Conservation (phyloP, 2,888 invertebrate species). For the Agapostemon virescens region DNA sequence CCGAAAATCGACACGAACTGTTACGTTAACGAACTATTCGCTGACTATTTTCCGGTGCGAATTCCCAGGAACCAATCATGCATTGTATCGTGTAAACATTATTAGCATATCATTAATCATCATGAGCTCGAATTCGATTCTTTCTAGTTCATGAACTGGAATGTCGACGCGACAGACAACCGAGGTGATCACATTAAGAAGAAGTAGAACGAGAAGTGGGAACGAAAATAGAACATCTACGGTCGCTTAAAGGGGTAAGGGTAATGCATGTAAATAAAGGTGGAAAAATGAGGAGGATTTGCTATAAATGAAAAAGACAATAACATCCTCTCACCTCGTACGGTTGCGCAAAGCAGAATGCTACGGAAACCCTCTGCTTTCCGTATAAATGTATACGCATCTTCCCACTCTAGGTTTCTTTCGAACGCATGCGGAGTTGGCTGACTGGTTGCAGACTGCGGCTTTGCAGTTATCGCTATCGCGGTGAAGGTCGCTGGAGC, state of each 20-base stretch:
- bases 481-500: neutral
- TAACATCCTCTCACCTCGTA: conserved; percentile 1
- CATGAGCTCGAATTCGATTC: neutral
- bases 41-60: too few species aligned
- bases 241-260: neutral
- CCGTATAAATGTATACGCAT: neutral
- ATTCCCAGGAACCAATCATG: neutral
- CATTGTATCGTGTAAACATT: neutral
- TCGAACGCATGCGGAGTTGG: conserved; percentile 12
- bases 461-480: neutral
- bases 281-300: neutral
- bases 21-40: too few species aligned
- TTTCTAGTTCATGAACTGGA: conserved; percentile 2
- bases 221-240: neutral
- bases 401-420: neutral
- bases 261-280: neutral
- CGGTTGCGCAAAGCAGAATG: conserved; percentile 13
- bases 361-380: neutral
- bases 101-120: neutral
- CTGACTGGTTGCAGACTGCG: neutral
- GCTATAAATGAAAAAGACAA: neutral
- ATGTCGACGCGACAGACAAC: neutral
- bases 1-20: too few species aligned
- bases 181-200: neutral
- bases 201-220: neutral